Conservation (phyloP, 2,888 invertebrate genomes). For the Tipula helvola region DNA sequence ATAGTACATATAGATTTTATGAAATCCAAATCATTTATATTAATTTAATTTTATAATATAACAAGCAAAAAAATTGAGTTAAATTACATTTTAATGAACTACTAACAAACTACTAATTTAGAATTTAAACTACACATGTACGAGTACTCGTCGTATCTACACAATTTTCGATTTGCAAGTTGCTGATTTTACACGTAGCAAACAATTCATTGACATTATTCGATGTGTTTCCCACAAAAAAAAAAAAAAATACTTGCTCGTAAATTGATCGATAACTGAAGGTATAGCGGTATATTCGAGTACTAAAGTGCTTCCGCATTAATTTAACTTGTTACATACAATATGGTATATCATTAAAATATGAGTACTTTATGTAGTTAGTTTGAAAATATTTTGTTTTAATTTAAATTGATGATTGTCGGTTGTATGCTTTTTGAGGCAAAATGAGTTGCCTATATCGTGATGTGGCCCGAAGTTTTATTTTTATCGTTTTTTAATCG, state of each 20-base stretch:
- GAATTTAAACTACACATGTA: background rate
- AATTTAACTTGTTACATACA: background rate
- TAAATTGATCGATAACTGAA: background rate
- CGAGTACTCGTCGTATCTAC: background rate
- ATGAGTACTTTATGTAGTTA: background rate
- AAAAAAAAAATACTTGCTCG: no score
- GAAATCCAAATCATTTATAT: background rate
- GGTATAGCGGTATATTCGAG: no score
- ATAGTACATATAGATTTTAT: background rate
- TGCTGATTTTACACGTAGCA: no score
- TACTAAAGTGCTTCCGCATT: background rate
- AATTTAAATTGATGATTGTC: background rate
- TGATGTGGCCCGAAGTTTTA: no score
- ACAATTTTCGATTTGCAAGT: no score
- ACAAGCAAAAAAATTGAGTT: slow-evolving; percentile 9
- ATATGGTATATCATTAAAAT: background rate
- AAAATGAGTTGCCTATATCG: no score
- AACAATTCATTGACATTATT: no score
- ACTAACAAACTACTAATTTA: slow-evolving; percentile 20
- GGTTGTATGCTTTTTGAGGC: no score
- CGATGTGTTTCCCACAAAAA: no score
- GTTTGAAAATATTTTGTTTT: background rate
- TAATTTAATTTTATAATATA: background rate
- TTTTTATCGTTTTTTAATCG: no score
- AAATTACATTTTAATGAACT: slow-evolving; percentile 19